phyloP scores from a whole-genome alignment of 2,113 vertebrate genomes.

The Calidris pygmaea region DNA sequence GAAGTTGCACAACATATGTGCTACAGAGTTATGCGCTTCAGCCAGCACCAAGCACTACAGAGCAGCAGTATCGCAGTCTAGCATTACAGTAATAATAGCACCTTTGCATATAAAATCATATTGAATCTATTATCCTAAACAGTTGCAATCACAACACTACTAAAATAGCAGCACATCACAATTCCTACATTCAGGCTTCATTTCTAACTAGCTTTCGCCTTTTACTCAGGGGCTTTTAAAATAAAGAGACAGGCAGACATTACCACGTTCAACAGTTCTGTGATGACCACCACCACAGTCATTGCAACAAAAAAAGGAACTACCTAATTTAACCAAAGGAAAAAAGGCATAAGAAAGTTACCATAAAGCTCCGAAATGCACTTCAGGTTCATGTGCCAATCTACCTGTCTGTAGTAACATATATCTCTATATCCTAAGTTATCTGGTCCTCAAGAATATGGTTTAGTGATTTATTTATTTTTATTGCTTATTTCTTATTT shows the following conservation, averaged over 20 bases:
- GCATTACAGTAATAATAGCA: background rate
- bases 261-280: background rate
- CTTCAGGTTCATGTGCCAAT: background rate
- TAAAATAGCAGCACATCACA: background rate
- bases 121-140: background rate
- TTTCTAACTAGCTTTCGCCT: background rate
- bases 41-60: background rate
- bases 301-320: background rate
- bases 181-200: background rate
- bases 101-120: background rate
- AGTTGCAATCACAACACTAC: background rate
- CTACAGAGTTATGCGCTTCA: fast-evolving
- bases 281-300: background rate
- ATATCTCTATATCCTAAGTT: background rate
- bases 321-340: background rate
- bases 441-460: too few species aligned
- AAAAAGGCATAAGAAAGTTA: background rate
- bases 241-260: background rate
- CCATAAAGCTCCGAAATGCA: background rate
- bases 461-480: too few species aligned
- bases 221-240: background rate
- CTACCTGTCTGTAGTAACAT: background rate
- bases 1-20: fast-evolving
- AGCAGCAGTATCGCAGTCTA: background rate
- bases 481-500: too few species aligned